These are phyloP conservation scores for Ginglymostoma cirratum DNA, from an alignment of 2,113 vertebrate species.

Conservation along the genomic window DNA sequence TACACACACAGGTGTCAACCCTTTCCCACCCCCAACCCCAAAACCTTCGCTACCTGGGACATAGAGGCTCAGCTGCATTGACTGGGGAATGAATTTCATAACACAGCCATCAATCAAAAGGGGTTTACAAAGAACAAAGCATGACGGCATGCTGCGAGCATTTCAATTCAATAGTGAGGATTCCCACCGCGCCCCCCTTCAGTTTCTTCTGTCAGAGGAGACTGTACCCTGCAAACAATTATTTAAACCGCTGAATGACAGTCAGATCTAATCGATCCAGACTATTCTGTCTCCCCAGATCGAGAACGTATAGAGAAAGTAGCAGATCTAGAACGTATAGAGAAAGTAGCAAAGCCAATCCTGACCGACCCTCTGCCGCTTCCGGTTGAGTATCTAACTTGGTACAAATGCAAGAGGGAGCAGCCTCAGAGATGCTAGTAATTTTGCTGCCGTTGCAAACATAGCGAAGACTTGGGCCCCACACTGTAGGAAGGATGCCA, in stretches of 20 bases:
- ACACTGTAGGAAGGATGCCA: background rate
- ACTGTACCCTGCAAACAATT: constrained; percentile 11
- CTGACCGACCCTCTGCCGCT: background rate
- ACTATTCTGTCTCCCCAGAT: background rate
- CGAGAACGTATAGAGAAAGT: background rate
- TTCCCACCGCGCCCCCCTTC: no score
- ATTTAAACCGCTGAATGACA: background rate
- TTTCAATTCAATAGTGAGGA: background rate
- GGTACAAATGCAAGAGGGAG: background rate
- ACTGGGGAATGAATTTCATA: constrained; percentile 11
- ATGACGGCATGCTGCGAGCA: constrained; percentile 20
- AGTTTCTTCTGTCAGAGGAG: background rate
- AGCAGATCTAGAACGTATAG: background rate
- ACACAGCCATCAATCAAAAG: constrained; percentile 6
- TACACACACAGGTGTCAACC: constrained; percentile 31
- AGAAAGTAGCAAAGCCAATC: background rate
- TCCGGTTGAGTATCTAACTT: background rate
- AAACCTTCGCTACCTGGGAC: background rate
- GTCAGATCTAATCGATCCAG: background rate
- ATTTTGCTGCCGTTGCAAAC: background rate
- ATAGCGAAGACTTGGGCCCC: background rate
- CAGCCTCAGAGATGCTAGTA: background rate
- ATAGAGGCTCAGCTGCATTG: background rate
- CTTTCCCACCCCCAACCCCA: no score
- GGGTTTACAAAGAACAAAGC: constrained; percentile 1